Evolutionary conservation across 2,888 invertebrate genomes (phyloP).

Genomic region (Tenthredo distinguenda): DNA sequence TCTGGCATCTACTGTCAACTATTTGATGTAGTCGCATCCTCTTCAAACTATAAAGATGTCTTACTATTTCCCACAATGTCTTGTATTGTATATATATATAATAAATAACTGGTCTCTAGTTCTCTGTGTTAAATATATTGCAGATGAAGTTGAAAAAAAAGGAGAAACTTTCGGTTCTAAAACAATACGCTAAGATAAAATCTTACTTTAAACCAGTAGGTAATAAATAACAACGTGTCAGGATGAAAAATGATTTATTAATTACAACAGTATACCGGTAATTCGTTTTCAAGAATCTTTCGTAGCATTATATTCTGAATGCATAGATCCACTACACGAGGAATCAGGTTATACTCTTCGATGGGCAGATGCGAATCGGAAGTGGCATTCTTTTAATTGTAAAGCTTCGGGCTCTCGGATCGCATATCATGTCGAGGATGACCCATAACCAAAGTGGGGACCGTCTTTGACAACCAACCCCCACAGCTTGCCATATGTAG

Average conservation of each 20-base stretch:
- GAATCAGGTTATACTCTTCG: not conserved
- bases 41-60: not conserved
- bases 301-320: not conserved
- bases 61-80: not conserved
- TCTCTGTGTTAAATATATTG: not conserved
- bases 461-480: not conserved
- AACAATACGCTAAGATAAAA: not conserved
- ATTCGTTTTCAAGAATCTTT: not conserved
- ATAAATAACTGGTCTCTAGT: not conserved
- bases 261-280: not conserved
- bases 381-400: not conserved
- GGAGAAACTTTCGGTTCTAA: not conserved
- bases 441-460: not conserved
- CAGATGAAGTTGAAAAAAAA: not conserved
- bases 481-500: not conserved
- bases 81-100: not conserved
- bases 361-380: not conserved
- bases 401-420: not conserved
- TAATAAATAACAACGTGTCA: slow-evolving; percentile 25
- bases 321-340: not conserved
- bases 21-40: not conserved
- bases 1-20: not conserved
- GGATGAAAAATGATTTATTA: slow-evolving; percentile 21
- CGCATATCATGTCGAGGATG: not conserved
- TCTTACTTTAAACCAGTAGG: not conserved